These are phyloP conservation scores for Lordiphosa mommai DNA, from an alignment of 1,140 invertebrate species.

Conservation along the genomic window DNA sequence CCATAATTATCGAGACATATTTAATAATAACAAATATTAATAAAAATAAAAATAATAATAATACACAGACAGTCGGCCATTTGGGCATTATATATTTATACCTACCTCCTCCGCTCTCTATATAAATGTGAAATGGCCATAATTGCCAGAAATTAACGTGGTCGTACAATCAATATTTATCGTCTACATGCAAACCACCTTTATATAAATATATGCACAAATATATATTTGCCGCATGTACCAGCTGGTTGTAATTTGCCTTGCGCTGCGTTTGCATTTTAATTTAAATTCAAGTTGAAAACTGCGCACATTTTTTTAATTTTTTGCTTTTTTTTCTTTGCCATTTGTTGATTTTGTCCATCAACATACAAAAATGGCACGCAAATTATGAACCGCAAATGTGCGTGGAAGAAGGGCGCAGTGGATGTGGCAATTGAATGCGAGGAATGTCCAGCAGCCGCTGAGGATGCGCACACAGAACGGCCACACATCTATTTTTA, in stretches of 20 bases:
- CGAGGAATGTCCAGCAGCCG: conserved; percentile 33
- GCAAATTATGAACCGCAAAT: conserved; percentile 76
- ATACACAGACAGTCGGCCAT: conserved; percentile 16
- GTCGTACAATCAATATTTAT: conserved; percentile 71
- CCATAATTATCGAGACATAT: conserved; percentile 68
- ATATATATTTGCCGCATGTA: conserved; percentile 12
- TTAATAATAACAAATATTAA: conserved; percentile 71
- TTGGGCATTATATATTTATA: conserved; percentile 19
- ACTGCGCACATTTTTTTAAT: conserved; percentile 33
- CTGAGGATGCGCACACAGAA: conserved; percentile 27
- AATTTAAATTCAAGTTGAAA: conserved; percentile 74
- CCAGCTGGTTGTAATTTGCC: conserved; percentile 48
- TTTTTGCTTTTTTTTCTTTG: conserved; percentile 22
- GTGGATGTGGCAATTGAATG: conserved; percentile 26
- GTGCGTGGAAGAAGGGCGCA: conserved; percentile 44
- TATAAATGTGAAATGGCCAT: conserved; percentile 52
- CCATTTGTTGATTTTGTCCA: conserved; percentile 71
- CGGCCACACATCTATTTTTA: conserved; percentile 68
- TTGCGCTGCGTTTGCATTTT: conserved; percentile 57
- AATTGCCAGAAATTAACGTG: conserved; percentile 72
- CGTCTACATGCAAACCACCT: conserved; percentile 22
- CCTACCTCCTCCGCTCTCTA: background rate
- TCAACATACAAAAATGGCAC: conserved; percentile 73
- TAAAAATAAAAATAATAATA: conserved; percentile 29
- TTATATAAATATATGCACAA: conserved; percentile 24